Base-by-base conservation (phyloP, 1,140 invertebrate genomes). In the Alviniconcha marisindica region DNA sequence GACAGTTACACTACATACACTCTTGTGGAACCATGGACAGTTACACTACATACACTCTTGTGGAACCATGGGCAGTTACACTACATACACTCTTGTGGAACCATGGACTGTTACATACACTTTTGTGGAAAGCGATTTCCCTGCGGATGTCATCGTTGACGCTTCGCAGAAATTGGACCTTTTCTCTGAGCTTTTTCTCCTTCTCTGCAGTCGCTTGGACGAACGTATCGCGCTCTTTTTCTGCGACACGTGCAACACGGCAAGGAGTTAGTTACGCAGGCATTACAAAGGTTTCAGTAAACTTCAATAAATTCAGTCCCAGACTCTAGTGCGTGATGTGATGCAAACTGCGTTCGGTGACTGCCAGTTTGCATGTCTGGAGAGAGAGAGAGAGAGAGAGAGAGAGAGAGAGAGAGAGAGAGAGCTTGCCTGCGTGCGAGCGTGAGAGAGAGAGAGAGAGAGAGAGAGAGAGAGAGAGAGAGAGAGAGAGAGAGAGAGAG, bases 51-150 rank as follows among this genome's bases (percentile, higher is more conserved):
- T n/a, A n/a, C n/a, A n/a, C n/a, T n/a, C n/a, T n/a, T n/a, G n/a
- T n/a, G n/a, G n/a, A n/a, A n/a, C n/a, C n/a, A n/a, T n/a, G n/a
- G n/a, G n/a, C n/a, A n/a, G n/a, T n/a, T n/a, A n/a, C n/a, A n/a
- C n/a, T n/a, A n/a, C n/a, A n/a, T n/a, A n/a, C n/a, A n/a, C n/a
- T n/a, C n/a, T n/a, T n/a, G n/a, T n/a, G n/a, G n/a, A n/a, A n/a
- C n/a, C n/a, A n/a, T n/a, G 60, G 5, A 66, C 24, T 33, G 28
- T 3, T 18, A 40, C 56, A 18, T 66, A 80, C 78, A 31, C 40
- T 80, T 7, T n/a, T 36, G 60, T 80, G 54, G 78, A 80, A 44
- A 31, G 60, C 78, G 24, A 80, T n/a, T 21, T 80, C 78, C 28
- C 44, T 80, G 40, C 56, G 78, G 4, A 80, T 56, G 18, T 80